Conservation (phyloP, 2,888 invertebrate genomes). For the Bombylius major region DNA sequence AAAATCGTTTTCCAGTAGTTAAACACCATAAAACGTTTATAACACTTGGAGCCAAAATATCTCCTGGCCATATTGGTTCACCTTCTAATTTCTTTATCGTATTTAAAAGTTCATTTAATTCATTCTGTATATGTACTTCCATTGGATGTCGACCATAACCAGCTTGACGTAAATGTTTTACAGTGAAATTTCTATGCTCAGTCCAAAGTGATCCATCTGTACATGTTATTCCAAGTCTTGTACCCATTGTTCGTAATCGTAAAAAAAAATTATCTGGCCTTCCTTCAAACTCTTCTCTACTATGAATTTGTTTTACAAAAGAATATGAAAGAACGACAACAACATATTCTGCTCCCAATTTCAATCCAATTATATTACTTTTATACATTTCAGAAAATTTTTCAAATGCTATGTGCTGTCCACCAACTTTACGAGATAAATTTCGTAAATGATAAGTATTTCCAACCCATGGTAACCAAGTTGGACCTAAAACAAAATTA, state of each 20-base stretch:
- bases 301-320: conserved; percentile 41
- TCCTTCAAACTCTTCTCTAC: conserved; percentile 47
- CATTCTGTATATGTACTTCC: conserved; percentile 42
- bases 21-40: conserved; percentile 55
- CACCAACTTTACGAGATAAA: conserved; percentile 32
- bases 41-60: conserved; percentile 42
- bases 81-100: conserved; percentile 21
- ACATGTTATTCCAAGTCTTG: conserved; percentile 42
- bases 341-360: conserved; percentile 41
- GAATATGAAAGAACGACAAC: conserved; percentile 44
- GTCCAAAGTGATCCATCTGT: conserved; percentile 46
- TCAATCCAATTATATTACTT: conserved; percentile 43
- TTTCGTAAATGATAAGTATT: conserved; percentile 29
- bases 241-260: conserved; percentile 49
- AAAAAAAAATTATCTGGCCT: conserved; percentile 54
- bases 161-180: conserved; percentile 41
- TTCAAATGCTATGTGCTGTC: conserved; percentile 41
- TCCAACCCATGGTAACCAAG: conserved; percentile 31
- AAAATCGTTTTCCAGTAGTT: conserved; percentile 40
- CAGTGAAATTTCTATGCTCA: conserved; percentile 43
- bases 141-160: conserved; percentile 45
- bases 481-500: conserved; percentile 24
- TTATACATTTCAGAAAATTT: conserved; percentile 39
- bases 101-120: conserved; percentile 37
- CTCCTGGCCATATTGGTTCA: conserved; percentile 27